Evolutionary conservation across 2,888 invertebrate species (phyloP), one percentile per base, ranked within the genome.

Genomic region (Stramonita haemastoma): DNA sequence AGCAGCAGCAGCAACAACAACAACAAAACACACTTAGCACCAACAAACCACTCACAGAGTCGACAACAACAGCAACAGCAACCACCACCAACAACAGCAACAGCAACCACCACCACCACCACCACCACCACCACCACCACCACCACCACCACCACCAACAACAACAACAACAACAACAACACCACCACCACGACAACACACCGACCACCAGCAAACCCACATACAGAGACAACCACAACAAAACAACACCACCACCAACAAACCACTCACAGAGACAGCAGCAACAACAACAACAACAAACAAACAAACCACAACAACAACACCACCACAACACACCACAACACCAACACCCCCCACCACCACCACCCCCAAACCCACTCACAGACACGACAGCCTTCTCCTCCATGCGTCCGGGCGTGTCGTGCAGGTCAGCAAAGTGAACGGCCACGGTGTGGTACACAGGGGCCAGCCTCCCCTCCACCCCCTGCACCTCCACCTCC

Each of bases 391-490:
- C 98, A 90, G 98, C 98, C 95, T 99, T 99, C 94, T 99, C 99
- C 90, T 98, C 97, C 99, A 99, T 99, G 91, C 99, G 97, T 92
- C 98, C 98, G 0, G 99, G 98, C 0, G 99, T 99, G 96, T 99
- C 99, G 96, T 99, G 99, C 6, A 99, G 97, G 96, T 99, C 99
- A 0, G 99, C 99, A 96, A 99, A 99, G 94, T 98, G 98, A 0
- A 99, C 98, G 0, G 99, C 99, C 56, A 97, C 96, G 96, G 98
- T 97, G 95, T 95, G 95, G 91, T 96, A 96, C 91, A 96, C 93
- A 0, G 99, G 98, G 92, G 97, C 96, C 34, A 99, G 96, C 87
- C 97, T 96, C 91, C 97, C 97, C 94, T 99, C 98, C 34, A 99
- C 97, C 8, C 97, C 97, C 81, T 97, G 97, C 57, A 98, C 97